These are phyloP conservation scores for Athetis lepigone DNA, from an alignment of 2,888 invertebrate genomes.

Conservation along the genomic window DNA sequence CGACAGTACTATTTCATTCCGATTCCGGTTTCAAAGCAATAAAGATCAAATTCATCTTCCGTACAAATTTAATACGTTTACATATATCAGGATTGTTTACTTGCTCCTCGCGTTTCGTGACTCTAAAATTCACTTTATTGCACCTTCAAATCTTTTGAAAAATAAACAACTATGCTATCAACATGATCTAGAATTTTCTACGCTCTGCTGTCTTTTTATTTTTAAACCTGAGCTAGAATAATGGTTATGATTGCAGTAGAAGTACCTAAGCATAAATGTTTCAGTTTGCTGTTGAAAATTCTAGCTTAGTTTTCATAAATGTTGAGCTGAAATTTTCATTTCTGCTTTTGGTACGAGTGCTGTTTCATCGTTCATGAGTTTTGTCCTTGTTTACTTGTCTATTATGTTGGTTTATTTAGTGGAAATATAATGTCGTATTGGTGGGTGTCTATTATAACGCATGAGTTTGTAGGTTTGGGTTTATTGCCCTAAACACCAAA, in stretches of 20 bases:
- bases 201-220: conserved; percentile 29
- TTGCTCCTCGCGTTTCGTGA: conserved; percentile 13
- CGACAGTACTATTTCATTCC: not conserved
- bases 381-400: no score
- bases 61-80: conserved; percentile 19
- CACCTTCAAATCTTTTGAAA: conserved; percentile 39
- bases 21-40: not conserved
- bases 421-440: no score
- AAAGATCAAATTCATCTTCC: conserved; percentile 29
- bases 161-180: conserved; percentile 28
- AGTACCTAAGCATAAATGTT: conserved; percentile 29
- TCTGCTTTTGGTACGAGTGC: not conserved
- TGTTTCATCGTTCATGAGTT: not conserved
- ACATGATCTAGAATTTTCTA: conserved; percentile 27
- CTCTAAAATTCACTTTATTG: conserved; percentile 40
- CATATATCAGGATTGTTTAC: conserved; percentile 16
- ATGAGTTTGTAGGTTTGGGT: no score
- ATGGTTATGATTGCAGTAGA: conserved; percentile 24
- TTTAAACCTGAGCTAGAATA: conserved; percentile 8
- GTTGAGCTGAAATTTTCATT: conserved; percentile 25
- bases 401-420: no score
- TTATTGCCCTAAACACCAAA: no score
- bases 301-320: conserved; percentile 8
- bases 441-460: no score
- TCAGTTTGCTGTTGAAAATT: conserved; percentile 25